These are phyloP conservation scores for Macrotrachela quadricornifera DNA, from an alignment of 1,140 invertebrate species.

Conservation along the genomic window DNA sequence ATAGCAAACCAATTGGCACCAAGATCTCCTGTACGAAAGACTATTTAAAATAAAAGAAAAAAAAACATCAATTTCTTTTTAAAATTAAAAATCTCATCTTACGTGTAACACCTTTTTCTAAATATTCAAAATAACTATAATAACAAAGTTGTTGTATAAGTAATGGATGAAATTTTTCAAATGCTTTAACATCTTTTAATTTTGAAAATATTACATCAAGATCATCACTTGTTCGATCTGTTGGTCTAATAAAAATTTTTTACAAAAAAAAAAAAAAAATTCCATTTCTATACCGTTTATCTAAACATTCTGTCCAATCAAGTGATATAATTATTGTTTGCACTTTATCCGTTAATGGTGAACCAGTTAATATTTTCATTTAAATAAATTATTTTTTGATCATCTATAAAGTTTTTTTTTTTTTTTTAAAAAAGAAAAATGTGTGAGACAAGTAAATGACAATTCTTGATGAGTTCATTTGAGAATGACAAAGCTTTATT, in stretches of 20 bases:
- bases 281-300: constrained; percentile 13
- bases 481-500: too few species aligned
- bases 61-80: constrained; percentile 13
- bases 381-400: too few species aligned
- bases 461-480: too few species aligned
- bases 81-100: too few species aligned
- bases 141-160: constrained; percentile 51
- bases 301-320: constrained; percentile 14
- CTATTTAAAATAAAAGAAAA: constrained; percentile 32
- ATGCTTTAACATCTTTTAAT: constrained; percentile 34
- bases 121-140: constrained; percentile 49
- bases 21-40: constrained; percentile 51
- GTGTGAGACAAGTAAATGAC: too few species aligned
- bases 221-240: constrained; percentile 47
- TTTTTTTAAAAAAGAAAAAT: too few species aligned
- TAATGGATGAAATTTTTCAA: constrained; percentile 44
- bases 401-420: too few species aligned
- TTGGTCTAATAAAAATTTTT: constrained; percentile 34
- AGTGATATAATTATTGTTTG: too few species aligned
- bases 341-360: too few species aligned
- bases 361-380: too few species aligned
- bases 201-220: constrained; percentile 33
- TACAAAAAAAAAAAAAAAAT: constrained; percentile 14
- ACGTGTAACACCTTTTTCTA: constrained; percentile 55
- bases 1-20: constrained; percentile 56